phyloP scores from a whole-genome alignment of 2,113 vertebrate genomes.

The Rhynchomys soricoides region DNA sequence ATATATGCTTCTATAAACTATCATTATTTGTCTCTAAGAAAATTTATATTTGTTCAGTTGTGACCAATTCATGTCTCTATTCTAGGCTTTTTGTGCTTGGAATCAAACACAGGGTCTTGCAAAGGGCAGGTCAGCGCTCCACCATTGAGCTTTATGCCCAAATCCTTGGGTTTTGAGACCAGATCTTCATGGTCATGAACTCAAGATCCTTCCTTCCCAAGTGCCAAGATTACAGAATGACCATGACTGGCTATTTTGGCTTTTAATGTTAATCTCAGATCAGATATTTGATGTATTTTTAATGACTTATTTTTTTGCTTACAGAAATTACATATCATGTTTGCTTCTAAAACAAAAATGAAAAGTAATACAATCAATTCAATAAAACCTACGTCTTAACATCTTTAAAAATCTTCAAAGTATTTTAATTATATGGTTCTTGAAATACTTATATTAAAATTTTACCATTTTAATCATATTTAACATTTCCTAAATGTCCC shows the following conservation, averaged over 20 bases:
- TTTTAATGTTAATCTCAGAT: slow-evolving; percentile 53
- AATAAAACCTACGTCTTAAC: background rate
- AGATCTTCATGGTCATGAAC: background rate
- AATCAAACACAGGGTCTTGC: background rate
- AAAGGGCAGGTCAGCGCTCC: background rate
- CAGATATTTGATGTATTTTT: slow-evolving; percentile 15
- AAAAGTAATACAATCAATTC: slow-evolving; percentile 39
- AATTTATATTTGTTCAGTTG: background rate
- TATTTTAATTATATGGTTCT: slow-evolving; percentile 3
- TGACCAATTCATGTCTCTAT: slow-evolving; percentile 5
- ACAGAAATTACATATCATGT: background rate
- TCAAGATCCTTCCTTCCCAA: background rate
- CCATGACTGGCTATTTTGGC: background rate
- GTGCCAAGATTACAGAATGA: background rate
- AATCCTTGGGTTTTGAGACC: background rate
- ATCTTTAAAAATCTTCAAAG: slow-evolving; percentile 7
- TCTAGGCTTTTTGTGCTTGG: background rate
- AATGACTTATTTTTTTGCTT: background rate
- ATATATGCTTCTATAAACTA: background rate
- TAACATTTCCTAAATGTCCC: background rate
- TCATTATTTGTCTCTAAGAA: slow-evolving; percentile 1
- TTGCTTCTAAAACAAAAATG: slow-evolving; percentile 39
- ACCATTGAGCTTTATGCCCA: rapidly evolving
- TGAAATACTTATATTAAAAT: slow-evolving; percentile 26
- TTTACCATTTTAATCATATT: slow-evolving; percentile 1